phyloP scores from a whole-genome alignment of 1,140 invertebrate genomes.

The Drosophila nigromelanica region DNA sequence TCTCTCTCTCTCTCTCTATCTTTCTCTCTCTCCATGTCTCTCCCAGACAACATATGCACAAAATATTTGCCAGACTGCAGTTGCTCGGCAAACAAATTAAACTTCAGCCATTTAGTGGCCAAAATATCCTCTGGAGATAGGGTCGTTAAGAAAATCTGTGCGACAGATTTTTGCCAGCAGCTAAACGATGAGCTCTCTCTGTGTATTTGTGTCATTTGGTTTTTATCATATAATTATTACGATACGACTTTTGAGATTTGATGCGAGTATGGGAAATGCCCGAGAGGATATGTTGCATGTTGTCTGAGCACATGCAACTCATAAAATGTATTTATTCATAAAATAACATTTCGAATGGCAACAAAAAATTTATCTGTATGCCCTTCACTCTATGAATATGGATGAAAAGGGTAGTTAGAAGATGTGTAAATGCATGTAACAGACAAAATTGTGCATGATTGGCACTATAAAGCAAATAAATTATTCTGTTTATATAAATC shows the following conservation, averaged over 20 bases:
- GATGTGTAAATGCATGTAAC: no score
- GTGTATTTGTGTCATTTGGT: constrained; percentile 7
- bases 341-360: not conserved
- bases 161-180: constrained; percentile 44
- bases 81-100: constrained; percentile 70
- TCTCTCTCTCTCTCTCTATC: no score
- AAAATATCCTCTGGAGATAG: constrained; percentile 36
- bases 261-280: not conserved
- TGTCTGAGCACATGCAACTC: constrained; percentile 2
- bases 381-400: not conserved
- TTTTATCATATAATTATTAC: constrained; percentile 45
- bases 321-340: not conserved
- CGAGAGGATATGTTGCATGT: constrained; percentile 3
- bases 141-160: constrained; percentile 80
- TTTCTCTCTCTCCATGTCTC: no score
- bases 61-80: constrained; percentile 46
- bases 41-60: constrained; percentile 63
- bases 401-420: no score
- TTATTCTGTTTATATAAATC: no score
- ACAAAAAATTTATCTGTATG: not conserved
- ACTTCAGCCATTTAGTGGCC: constrained; percentile 51
- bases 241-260: constrained; percentile 36
- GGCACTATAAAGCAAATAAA: no score
- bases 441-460: no score
- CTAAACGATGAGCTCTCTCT: constrained; percentile 50